Percentiles rank a stretch among this genome's conserved stretches.
Evolutionary conservation across 2,888 invertebrate species (phyloP).

Genomic region (Drosophila sordidula): DNA sequence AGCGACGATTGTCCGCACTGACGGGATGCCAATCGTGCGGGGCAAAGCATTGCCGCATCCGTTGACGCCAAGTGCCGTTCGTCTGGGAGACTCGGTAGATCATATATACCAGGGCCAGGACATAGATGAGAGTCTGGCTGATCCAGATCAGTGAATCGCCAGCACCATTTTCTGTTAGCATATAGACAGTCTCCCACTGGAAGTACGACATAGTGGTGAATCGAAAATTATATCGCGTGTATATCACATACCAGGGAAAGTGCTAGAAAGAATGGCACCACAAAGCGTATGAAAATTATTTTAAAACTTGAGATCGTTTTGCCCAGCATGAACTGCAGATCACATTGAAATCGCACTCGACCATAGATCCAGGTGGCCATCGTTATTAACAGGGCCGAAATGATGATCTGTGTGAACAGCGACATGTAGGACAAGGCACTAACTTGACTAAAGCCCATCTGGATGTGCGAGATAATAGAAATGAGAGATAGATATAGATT

Average conservation of each 20-base stretch:
- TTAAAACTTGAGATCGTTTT: conserved; percentile 86
- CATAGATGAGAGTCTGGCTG: conserved; percentile 71
- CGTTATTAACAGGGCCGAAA: conserved; percentile 91
- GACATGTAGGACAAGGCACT: conserved; percentile 75
- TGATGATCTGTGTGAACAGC: conserved; percentile 75
- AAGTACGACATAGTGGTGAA: neutral
- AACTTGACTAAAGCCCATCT: conserved; percentile 82
- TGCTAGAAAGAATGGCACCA: conserved; percentile 80
- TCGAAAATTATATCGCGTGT: neutral
- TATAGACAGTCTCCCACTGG: conserved; percentile 40
- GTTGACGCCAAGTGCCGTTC: conserved; percentile 73
- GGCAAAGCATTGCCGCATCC: conserved; percentile 81
- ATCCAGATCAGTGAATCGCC: conserved; percentile 57
- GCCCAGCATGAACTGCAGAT: conserved; percentile 91
- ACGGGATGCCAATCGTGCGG: conserved; percentile 85
- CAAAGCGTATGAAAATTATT: conserved; percentile 81
- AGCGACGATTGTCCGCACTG: conserved; percentile 81
- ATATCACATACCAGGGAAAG: conserved; percentile 71
- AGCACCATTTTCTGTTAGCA: conserved; percentile 42
- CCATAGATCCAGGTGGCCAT: conserved; percentile 95
- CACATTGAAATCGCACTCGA: conserved; percentile 87
- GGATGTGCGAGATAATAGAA: neutral
- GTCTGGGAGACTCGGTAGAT: conserved; percentile 76
- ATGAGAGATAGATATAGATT: neutral
- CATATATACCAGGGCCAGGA: conserved; percentile 79